Base-by-base conservation (phyloP, 2,113 vertebrate species). In the cattle (Bos taurus) region DNA sequence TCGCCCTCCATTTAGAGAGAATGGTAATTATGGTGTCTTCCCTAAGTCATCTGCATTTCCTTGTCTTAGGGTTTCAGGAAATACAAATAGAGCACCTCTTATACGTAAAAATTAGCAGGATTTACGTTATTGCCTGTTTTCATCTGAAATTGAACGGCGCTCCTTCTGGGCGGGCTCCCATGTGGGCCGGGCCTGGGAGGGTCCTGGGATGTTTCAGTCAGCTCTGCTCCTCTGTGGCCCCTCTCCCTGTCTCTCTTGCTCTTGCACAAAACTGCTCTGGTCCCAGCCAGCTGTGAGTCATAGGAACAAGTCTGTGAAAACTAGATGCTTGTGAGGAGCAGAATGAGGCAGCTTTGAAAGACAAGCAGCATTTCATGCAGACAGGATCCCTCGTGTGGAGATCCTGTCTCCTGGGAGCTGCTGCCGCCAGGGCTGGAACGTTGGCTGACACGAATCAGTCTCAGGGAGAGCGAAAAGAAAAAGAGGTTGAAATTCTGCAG, bases 1-100 rank as follows among this genome's bases (percentile, higher is more conserved):
- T 88, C 3, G 86, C 12, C 56, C 7, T 96, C 30, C 2, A 4
- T 91, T 97, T 94, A 77, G 82, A 95, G 94, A 11, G 77, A 36
- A 48, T n/a, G 62, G 14, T 93, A 59, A 93, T 96, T 52, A 59
- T 54, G 28, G 30, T 12, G 9, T 26, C 25, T 94, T 9, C 52
- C 74, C 67, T 83, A 98, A 96, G 83, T 30, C n/a, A 14, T 88
- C 91, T 94, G 88, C 81, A 89, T 89, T 97, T 97, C n/a, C 57
- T 98, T 78, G 94, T 77, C 12, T 3, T 57, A 46, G 96, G 90
- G 81, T 87, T 81, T 91, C 23, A 91, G 90, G 94, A 97, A 94
- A 93, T 96, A 40, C 83, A 95, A 33, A 81, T 9, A 90, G 92
- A 97, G 33, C 19, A 36, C 26, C 52, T 25, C 33, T 94, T 48